Percentiles rank a stretch among this genome's conserved stretches.
Evolutionary conservation across 2,888 invertebrate genomes (phyloP).

Genomic region (Dynastes tityus): DNA sequence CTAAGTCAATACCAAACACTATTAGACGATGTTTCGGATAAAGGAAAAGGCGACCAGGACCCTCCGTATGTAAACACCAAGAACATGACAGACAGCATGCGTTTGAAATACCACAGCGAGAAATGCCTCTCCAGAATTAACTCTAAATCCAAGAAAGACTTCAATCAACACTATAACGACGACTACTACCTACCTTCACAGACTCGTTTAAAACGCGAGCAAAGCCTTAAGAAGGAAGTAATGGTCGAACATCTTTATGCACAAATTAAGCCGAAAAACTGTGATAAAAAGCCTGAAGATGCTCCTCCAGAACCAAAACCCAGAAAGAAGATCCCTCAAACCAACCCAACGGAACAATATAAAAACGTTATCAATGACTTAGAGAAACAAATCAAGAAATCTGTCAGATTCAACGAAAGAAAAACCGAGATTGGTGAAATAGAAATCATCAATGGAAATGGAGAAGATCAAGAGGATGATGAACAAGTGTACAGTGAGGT

Average conservation of each 20-base stretch:
- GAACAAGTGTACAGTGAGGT: conserved; percentile 42
- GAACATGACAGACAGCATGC: conserved; percentile 59
- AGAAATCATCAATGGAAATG: conserved; percentile 28
- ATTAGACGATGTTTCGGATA: conserved; percentile 60
- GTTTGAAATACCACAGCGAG: conserved; percentile 68
- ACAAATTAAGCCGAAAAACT: conserved; percentile 44
- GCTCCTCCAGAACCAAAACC: conserved; percentile 64
- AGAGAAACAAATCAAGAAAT: conserved; percentile 66
- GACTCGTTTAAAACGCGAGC: conserved; percentile 50
- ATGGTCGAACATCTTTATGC: conserved; percentile 47
- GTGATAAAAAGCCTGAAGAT: conserved; percentile 43
- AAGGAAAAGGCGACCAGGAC: conserved; percentile 33
- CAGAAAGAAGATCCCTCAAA: conserved; percentile 61
- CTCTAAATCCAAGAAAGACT: conserved; percentile 60
- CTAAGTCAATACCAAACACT: conserved; percentile 64
- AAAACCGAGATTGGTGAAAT: conserved; percentile 60
- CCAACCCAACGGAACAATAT: conserved; percentile 57
- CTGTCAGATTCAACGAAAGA: conserved; percentile 67
- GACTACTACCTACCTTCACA: conserved; percentile 64
- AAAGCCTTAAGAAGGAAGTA: conserved; percentile 54
- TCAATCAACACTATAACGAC: conserved; percentile 56
- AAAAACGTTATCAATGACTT: conserved; percentile 63
- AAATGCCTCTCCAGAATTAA: conserved; percentile 66
- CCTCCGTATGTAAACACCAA: conserved; percentile 42
- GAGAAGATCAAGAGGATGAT: conserved; percentile 48